These are phyloP conservation scores for Armadillidium nasatum DNA, from an alignment of 1,140 invertebrate genomes.

Conservation along the genomic window DNA sequence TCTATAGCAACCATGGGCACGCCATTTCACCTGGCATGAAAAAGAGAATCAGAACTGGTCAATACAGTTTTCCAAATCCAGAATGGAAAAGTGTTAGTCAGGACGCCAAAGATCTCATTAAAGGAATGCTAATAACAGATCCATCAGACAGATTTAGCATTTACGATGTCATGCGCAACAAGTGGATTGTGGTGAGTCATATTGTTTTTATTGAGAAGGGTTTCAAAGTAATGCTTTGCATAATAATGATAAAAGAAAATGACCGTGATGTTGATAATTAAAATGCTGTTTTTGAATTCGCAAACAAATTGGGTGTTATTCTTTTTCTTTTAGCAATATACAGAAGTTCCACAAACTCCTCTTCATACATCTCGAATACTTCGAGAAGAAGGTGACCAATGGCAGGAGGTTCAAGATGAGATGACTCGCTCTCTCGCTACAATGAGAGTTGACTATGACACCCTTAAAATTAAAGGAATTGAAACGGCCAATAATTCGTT, in stretches of 20 bases:
- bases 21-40: constrained; percentile 99
- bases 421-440: constrained; percentile 94
- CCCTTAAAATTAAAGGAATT: constrained; percentile 79
- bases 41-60: constrained; percentile 83
- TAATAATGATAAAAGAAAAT: no score
- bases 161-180: constrained; percentile 81
- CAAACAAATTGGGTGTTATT: not conserved
- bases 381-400: constrained; percentile 82
- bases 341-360: constrained; percentile 86
- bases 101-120: constrained; percentile 92
- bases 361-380: constrained; percentile 80
- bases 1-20: constrained; percentile 93
- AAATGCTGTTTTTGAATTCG: no score
- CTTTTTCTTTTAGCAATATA: constrained; percentile 63
- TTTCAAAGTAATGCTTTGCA: no score
- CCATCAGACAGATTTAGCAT: constrained; percentile 84
- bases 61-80: constrained; percentile 93
- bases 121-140: constrained; percentile 86
- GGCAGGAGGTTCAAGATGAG: constrained; percentile 97
- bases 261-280: no score
- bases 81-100: constrained; percentile 93
- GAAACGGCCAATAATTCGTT: constrained; percentile 87
- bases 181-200: constrained; percentile 77
- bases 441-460: constrained; percentile 73
- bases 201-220: no score